Percentiles rank a stretch among this genome's conserved stretches.
These are phyloP conservation scores for human (Homo sapiens) DNA, from an alignment of 2,113 vertebrate genomes.

Conservation along the genomic window DNA sequence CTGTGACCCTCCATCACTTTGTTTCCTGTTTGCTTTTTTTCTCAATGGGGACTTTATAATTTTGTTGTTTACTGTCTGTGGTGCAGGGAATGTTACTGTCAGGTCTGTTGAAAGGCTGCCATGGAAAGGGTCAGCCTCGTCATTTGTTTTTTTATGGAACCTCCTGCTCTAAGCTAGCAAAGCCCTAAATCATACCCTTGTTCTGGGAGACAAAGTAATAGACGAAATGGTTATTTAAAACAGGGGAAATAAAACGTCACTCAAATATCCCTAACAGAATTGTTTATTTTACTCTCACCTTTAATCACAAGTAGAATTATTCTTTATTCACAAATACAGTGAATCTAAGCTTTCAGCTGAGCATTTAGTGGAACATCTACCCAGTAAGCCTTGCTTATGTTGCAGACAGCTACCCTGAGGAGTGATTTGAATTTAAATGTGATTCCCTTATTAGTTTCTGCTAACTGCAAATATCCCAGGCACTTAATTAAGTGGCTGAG, in stretches of 20 bases:
- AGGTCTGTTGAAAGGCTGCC: constrained; percentile 74
- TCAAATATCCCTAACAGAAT: constrained; percentile 76
- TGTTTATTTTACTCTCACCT: constrained; percentile 79
- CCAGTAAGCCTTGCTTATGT: constrained; percentile 89
- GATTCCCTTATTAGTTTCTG: constrained; percentile 91
- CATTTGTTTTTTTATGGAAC: constrained; percentile 74
- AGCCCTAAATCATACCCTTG: constrained; percentile 71
- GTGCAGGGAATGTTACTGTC: constrained; percentile 50
- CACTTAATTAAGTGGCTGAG: constrained; percentile 91
- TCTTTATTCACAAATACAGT: constrained; percentile 80
- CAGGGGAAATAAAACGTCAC: constrained; percentile 64
- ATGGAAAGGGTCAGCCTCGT: constrained; percentile 33
- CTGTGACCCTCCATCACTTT: not conserved
- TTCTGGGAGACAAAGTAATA: constrained; percentile 72
- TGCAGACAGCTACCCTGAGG: constrained; percentile 89
- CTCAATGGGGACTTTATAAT: constrained; percentile 57
- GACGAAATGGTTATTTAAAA: constrained; percentile 76
- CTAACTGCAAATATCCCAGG: constrained; percentile 90
- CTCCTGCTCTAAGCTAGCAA: constrained; percentile 54
- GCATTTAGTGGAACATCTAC: constrained; percentile 84
- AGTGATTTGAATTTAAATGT: constrained; percentile 92
- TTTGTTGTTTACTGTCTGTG: constrained; percentile 59
- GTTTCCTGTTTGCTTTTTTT: constrained; percentile 11
- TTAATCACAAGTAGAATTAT: constrained; percentile 78
- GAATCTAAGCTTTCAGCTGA: constrained; percentile 84